Evolutionary conservation across 2,113 vertebrate species (phyloP).

Genomic region (Ranitomeya variabilis): DNA sequence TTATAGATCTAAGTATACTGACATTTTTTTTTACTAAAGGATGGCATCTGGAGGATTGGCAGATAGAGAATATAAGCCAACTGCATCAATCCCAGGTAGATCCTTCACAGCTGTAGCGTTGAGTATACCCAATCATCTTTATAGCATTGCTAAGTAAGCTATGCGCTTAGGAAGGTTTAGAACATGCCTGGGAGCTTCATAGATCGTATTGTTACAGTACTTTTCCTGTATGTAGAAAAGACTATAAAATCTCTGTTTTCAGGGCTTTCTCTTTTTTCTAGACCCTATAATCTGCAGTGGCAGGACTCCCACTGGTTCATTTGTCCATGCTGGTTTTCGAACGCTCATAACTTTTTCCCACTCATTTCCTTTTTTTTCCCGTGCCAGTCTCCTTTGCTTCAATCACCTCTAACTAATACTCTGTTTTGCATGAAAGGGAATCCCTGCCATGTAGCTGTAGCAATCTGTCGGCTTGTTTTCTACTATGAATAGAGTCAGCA

Average conservation of each 20-base stretch:
- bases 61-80: not conserved
- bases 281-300: conserved; percentile 47
- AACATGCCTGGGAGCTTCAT: conserved; percentile 25
- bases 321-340: conserved; percentile 38
- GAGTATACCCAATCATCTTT: not conserved
- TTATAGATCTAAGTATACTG: too few relatives aligned
- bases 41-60: not conserved
- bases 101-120: not conserved
- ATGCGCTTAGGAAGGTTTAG: conserved; percentile 17
- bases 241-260: conserved; percentile 34
- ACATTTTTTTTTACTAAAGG: too few relatives aligned
- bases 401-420: conserved; percentile 55
- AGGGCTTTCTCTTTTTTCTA: conserved; percentile 31
- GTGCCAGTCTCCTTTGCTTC: conserved; percentile 52
- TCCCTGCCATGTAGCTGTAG: conserved; percentile 53
- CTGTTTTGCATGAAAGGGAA: conserved; percentile 56
- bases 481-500: conserved; percentile 45
- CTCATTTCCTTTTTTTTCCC: conserved; percentile 29
- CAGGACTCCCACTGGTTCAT: conserved; percentile 45
- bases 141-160: conserved; percentile 8
- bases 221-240: conserved; percentile 12
- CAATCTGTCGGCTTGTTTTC: conserved; percentile 53
- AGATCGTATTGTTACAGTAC: conserved; percentile 31
- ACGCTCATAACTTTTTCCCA: conserved; percentile 51
- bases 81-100: conserved; percentile 18